Evolutionary conservation across 2,113 vertebrate genomes (phyloP).

Genomic region (Polypterus senegalus): DNA sequence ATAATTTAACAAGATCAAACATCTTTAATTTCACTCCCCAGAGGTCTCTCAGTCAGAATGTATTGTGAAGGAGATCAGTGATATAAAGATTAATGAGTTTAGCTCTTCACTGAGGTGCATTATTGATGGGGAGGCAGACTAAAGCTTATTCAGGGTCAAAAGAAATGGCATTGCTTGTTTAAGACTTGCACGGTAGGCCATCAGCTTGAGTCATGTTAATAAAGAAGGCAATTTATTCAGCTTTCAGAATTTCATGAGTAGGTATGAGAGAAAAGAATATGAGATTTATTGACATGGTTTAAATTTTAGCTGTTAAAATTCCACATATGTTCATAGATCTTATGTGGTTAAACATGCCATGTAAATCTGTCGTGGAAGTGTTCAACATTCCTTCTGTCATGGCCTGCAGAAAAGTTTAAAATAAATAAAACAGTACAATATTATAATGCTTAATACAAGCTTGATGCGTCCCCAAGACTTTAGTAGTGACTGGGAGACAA

Average conservation of each 20-base stretch:
- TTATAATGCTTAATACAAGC: too few relatives aligned
- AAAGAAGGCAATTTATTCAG: neutral
- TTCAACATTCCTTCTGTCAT: too few relatives aligned
- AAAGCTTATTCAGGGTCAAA: neutral
- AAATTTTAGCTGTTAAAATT: too few relatives aligned
- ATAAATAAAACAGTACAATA: too few relatives aligned
- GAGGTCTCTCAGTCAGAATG: neutral
- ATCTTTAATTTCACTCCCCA: conserved; percentile 1
- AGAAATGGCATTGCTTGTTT: neutral
- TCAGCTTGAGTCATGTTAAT: neutral
- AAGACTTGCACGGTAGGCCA: neutral
- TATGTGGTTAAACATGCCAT: too few relatives aligned
- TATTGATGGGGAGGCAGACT: neutral
- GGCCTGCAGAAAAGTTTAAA: too few relatives aligned
- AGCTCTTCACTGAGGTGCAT: neutral
- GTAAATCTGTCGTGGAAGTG: too few relatives aligned
- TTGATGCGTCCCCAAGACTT: too few relatives aligned
- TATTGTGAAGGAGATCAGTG: neutral
- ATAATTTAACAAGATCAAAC: neutral
- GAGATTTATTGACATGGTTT: too few relatives aligned
- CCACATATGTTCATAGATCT: too few relatives aligned
- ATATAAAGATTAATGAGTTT: neutral
- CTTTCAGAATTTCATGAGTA: neutral
- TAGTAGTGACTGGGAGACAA: too few relatives aligned
- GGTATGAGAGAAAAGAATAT: too few relatives aligned